These are phyloP conservation scores for Brachyopa scutellaris DNA, from an alignment of 2,888 invertebrate genomes.

Conservation along the genomic window DNA sequence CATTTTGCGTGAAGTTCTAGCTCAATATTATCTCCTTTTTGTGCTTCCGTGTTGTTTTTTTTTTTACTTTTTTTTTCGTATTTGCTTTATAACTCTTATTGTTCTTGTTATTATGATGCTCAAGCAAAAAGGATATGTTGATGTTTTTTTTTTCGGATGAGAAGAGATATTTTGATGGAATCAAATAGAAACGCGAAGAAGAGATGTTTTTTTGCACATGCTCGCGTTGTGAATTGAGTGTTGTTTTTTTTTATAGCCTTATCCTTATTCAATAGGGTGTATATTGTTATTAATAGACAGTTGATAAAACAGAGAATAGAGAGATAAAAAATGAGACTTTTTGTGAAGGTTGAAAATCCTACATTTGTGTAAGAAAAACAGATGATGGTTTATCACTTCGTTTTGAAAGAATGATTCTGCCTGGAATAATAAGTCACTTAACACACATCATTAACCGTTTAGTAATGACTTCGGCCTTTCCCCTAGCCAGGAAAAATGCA, in stretches of 20 bases:
- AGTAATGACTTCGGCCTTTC: too few relatives aligned
- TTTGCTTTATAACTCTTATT: slow-evolving; percentile 36
- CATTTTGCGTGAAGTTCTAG: slow-evolving; percentile 65
- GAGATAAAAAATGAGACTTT: too few relatives aligned
- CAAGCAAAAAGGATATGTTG: slow-evolving; percentile 11
- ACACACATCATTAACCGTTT: too few relatives aligned
- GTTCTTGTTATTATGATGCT: slow-evolving; percentile 47
- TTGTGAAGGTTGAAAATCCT: too few relatives aligned
- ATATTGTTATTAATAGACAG: too few relatives aligned
- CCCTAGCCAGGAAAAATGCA: too few relatives aligned
- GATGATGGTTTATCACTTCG: too few relatives aligned
- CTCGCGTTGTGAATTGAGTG: slow-evolving; percentile 26
- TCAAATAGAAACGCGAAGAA: slow-evolving; percentile 4
- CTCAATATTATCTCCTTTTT: slow-evolving; percentile 64
- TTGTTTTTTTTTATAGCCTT: slow-evolving; percentile 5
- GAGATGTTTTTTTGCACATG: slow-evolving; percentile 8
- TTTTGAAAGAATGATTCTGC: too few relatives aligned
- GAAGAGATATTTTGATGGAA: neutral
- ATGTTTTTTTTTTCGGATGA: slow-evolving; percentile 17
- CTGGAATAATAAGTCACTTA: too few relatives aligned
- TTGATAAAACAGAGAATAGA: too few relatives aligned
- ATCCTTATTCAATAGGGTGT: too few relatives aligned
- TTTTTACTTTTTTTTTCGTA: neutral
- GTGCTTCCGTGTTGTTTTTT: neutral
- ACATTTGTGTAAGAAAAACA: too few relatives aligned